Base-by-base conservation (phyloP, 2,888 invertebrate genomes). In the Iselma pallidipennis region DNA sequence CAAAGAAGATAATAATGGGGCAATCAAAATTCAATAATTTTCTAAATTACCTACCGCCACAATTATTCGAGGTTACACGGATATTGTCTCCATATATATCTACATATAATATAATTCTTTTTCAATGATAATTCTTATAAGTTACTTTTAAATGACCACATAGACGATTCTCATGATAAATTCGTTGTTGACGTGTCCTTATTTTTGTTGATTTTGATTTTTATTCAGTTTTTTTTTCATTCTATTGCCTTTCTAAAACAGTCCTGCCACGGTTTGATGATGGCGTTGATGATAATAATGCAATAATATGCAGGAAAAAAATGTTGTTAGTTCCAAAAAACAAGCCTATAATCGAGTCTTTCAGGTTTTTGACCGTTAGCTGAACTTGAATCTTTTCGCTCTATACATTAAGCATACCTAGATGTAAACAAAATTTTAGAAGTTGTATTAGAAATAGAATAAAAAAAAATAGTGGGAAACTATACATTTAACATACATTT, bases 21-120 rank as follows among this genome's bases (percentile, higher is more conserved):
- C 56, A 61, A 57, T 61, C 57, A 61, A 61, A 61, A 57, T 49
- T 57, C 61, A 48, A 61, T 61, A 53, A 57, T 57, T 56, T 21
- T 12, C 55, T 16, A 37, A 21, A 45, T 45, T 45, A 45, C 21
- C 45, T 45, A 21, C 19, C 3, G 10, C 10, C 10, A 7, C 16
- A 37, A 37, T 37, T 37, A 7, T 21, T 21, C 10, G 10, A 45
- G 21, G 21, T 45, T 45, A 45, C 12, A 19, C 10, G 45, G 16
- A 37, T 37, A 37, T 37, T n/a, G n/a, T n/a, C n/a, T n/a, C n/a
- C n/a, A n/a, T n/a, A n/a, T n/a, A n/a, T n/a, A n/a, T n/a, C n/a
- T n/a, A n/a, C n/a, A n/a, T n/a, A n/a, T n/a, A n/a, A n/a, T n/a
- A n/a, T n/a, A n/a, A n/a, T n/a, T n/a, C n/a, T n/a, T n/a, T n/a